Conservation (phyloP, 1,140 invertebrate genomes). For the Anastrepha obliqua region DNA sequence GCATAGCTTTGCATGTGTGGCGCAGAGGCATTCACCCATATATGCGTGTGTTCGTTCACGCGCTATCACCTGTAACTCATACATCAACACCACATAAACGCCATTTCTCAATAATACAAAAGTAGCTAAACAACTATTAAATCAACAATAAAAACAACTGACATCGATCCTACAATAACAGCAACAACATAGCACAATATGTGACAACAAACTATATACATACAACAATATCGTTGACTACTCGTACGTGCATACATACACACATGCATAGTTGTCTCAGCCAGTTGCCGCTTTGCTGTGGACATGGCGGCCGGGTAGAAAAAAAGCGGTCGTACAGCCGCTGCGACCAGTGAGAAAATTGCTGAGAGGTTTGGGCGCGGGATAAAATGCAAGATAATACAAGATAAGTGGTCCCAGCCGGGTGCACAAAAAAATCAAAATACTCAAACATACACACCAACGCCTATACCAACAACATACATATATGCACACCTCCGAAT, state of each 20-base stretch:
- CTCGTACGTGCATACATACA: neutral
- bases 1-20: neutral
- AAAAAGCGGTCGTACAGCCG: constrained; percentile 25
- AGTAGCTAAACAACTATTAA: constrained; percentile 58
- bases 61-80: constrained; percentile 17
- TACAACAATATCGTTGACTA: neutral
- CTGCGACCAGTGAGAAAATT: constrained; percentile 46
- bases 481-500: constrained; percentile 45
- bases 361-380: constrained; percentile 7
- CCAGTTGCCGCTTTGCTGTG: neutral
- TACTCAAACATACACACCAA: constrained; percentile 56
- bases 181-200: neutral
- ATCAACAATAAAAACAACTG: neutral
- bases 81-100: constrained; percentile 33
- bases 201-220: neutral
- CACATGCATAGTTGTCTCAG: neutral
- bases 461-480: constrained; percentile 20
- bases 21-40: neutral
- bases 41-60: neutral
- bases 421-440: constrained; percentile 49
- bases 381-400: constrained; percentile 56
- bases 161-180: neutral
- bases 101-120: constrained; percentile 53
- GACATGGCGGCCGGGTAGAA: neutral
- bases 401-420: constrained; percentile 57